Evolutionary conservation across 1,140 invertebrate genomes (phyloP).

Genomic region (Habropoda laboriosa): DNA sequence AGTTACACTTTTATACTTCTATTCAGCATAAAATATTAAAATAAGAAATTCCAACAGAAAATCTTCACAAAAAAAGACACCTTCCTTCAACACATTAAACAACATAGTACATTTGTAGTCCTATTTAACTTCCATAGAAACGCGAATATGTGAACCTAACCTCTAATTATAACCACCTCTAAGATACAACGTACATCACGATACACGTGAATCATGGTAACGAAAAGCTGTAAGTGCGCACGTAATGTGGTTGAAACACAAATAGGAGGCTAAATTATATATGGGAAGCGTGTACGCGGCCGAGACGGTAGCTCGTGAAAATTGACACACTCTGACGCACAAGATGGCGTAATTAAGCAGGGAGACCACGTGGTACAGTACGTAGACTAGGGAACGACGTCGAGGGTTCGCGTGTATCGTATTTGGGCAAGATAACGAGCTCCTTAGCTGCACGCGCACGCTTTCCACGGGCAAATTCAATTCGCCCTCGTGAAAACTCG

Average conservation of each 20-base stretch:
- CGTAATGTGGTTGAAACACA: not conserved
- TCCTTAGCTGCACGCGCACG: not conserved
- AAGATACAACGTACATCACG: too few relatives aligned
- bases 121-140: too few relatives aligned
- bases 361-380: not conserved
- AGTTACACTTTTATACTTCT: too few relatives aligned
- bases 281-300: not conserved
- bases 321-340: slow-evolving; percentile 23
- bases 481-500: not conserved
- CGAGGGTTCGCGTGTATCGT: slow-evolving; percentile 4
- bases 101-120: too few relatives aligned
- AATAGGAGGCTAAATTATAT: not conserved
- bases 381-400: not conserved
- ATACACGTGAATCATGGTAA: not conserved
- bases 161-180: too few relatives aligned
- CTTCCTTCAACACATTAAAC: too few relatives aligned
- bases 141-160: too few relatives aligned
- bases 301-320: not conserved
- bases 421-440: slow-evolving; percentile 26
- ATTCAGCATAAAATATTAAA: too few relatives aligned
- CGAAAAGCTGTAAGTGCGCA: not conserved
- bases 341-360: slow-evolving; percentile 25
- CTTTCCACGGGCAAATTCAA: not conserved
- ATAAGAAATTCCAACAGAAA: too few relatives aligned
- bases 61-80: too few relatives aligned